Evolutionary conservation across 1,140 invertebrate species (phyloP), one percentile per base, ranked within the genome.

Genomic region (Lineus longissimus): DNA sequence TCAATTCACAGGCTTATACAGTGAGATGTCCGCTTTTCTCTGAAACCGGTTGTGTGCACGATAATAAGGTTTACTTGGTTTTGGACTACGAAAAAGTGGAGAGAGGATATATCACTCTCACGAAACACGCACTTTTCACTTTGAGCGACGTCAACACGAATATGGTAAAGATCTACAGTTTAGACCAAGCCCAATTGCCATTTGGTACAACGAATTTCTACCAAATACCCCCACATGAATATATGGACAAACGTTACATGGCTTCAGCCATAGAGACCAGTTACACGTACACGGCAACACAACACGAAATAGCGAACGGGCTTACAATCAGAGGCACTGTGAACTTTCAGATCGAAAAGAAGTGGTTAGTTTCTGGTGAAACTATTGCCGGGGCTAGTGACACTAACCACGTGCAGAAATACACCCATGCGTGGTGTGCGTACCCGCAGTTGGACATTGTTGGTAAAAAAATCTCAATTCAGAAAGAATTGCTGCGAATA

Each of bases 1-100:
- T 51, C 47, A n/a, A 51, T n/a, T 7, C n/a, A 7, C 6, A 51
- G n/a, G 47, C 47, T 9, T 51, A 51, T 51, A 51, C 47, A 6
- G n/a, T 51, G 6, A 4, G 47, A 27, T 51, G 47, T 51, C 47
- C 47, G 6, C 47, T 51, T 51, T 51, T 51, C n/a, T 51, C 47
- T n/a, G 47, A 51, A 51, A 51, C 47, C n/a, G 47, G 47, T 23
- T 51, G 47, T 51, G 47, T 51, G 6, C 47, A 51, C 47, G 47
- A 51, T 51, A 51, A 51, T n/a, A 51, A 51, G 25, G 47, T 51
- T 4, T 51, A 51, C n/a, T n/a, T 51, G n/a, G 47, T 51, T 6
- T 51, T 51, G 47, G 47, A 51, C 25, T 51, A 51, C 47, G 47
- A 51, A 51, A 19, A 51, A 51, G n/a, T n/a, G 6, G 47, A 7